phyloP scores from a whole-genome alignment of 1,140 invertebrate genomes.

The Caenorhabditis inopinata region DNA sequence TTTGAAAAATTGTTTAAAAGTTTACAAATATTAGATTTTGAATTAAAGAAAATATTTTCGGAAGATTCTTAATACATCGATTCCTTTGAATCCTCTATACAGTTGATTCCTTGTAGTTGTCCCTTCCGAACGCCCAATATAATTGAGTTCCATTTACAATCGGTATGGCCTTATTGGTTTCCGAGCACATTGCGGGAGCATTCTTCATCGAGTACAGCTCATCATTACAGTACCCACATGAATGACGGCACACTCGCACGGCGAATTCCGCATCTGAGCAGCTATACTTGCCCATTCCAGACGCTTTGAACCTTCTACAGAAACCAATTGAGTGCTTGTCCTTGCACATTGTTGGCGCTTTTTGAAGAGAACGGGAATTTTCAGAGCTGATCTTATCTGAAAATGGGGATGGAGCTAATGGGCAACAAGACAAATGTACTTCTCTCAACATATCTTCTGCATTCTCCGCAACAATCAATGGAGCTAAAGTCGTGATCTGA shows the following conservation, averaged over 20 bases:
- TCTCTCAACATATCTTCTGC: constrained; percentile 48
- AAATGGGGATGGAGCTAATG: not conserved
- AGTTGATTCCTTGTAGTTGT: not conserved
- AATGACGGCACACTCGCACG: constrained; percentile 47
- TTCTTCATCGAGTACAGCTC: constrained; percentile 42
- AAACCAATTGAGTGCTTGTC: constrained; percentile 51
- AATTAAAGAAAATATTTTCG: too few species aligned
- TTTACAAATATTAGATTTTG: too few species aligned
- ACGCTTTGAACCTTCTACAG: constrained; percentile 47
- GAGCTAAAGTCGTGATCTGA: constrained; percentile 51
- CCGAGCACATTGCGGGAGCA: constrained; percentile 38
- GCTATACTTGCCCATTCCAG: constrained; percentile 51
- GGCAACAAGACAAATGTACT: not conserved
- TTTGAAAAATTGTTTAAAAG: too few species aligned
- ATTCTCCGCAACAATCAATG: constrained; percentile 51
- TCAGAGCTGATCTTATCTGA: constrained; percentile 52
- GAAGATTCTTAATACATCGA: too few species aligned
- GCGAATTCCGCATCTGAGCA: constrained; percentile 51
- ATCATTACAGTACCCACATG: constrained; percentile 53
- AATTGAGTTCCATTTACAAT: constrained; percentile 20
- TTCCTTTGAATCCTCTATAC: not conserved
- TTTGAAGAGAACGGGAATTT: constrained; percentile 45
- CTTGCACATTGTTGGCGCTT: constrained; percentile 48
- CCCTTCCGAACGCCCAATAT: constrained; percentile 19
- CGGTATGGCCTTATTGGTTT: not conserved